Percentiles rank a stretch among this genome's conserved stretches.
Evolutionary conservation across 2,797 vertebrate genomes (phyloP).

Genomic region (Pteropus rufus): DNA sequence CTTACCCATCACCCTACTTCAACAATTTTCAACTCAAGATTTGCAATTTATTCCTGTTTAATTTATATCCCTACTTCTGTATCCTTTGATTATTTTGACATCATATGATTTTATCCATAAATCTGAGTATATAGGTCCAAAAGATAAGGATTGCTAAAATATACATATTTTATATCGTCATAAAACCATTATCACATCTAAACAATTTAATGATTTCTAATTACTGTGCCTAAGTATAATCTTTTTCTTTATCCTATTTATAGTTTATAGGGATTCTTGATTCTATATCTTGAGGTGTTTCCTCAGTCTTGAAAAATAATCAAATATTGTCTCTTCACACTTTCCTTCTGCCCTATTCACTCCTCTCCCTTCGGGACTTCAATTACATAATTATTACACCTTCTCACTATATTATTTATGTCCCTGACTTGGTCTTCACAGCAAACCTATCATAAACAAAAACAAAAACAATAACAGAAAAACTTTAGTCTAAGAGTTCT

Average conservation of each 20-base stretch:
- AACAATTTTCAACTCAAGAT: background rate
- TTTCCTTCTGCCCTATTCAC: background rate
- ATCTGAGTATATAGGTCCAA: background rate
- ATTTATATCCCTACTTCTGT: background rate
- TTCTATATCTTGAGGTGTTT: conserved; percentile 15
- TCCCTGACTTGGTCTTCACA: background rate
- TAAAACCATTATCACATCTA: background rate
- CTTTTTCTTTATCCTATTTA: background rate
- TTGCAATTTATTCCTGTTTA: background rate
- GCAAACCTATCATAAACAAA: background rate
- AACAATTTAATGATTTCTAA: background rate
- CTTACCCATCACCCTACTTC: background rate
- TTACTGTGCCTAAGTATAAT: background rate
- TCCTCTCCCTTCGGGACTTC: background rate
- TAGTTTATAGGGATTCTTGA: background rate
- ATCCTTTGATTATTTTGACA: background rate
- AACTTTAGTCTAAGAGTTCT: background rate
- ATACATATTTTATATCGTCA: background rate
- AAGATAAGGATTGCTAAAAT: background rate
- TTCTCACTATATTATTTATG: background rate
- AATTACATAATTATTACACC: background rate
- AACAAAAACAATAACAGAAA: background rate
- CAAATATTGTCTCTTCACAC: background rate
- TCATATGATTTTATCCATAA: background rate
- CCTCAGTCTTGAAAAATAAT: background rate